Evolutionary conservation across 2,113 vertebrate species (phyloP).

Genomic region (Syrmaticus mikado): DNA sequence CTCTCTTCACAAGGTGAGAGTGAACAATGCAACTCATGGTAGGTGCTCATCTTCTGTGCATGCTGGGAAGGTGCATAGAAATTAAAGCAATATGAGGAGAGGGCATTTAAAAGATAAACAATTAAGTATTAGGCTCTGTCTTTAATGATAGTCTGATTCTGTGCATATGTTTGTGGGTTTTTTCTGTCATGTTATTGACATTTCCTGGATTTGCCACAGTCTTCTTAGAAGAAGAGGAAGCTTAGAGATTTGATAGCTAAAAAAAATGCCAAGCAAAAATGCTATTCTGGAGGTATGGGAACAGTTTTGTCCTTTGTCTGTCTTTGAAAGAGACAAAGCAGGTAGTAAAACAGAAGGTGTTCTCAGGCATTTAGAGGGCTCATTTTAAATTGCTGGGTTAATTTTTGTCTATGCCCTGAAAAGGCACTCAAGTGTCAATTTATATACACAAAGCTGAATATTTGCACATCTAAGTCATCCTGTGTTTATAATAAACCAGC

Average conservation of each 20-base stretch:
- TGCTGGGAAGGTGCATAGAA: neutral
- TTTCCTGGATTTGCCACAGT: neutral
- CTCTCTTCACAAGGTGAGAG: neutral
- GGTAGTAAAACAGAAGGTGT: neutral
- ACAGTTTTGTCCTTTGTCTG: neutral
- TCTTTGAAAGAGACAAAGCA: neutral
- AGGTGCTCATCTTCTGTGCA: slow-evolving; percentile 29
- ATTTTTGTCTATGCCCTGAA: slow-evolving; percentile 39
- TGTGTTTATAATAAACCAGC: neutral
- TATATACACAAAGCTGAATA: neutral
- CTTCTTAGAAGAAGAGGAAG: neutral
- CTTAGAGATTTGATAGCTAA: neutral
- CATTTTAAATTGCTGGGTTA: slow-evolving; percentile 19
- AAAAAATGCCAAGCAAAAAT: neutral
- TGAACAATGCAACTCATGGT: neutral
- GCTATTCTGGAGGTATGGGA: neutral
- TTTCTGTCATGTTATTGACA: neutral
- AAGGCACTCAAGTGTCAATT: slow-evolving; percentile 2
- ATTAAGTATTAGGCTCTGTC: neutral
- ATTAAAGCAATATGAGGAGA: neutral
- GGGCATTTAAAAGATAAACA: neutral
- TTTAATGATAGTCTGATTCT: neutral
- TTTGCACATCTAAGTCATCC: neutral
- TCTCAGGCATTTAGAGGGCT: neutral
- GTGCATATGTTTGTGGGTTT: neutral